Evolutionary conservation across 2,113 vertebrate genomes (phyloP).

Genomic region (Hyperopisus bebe): DNA sequence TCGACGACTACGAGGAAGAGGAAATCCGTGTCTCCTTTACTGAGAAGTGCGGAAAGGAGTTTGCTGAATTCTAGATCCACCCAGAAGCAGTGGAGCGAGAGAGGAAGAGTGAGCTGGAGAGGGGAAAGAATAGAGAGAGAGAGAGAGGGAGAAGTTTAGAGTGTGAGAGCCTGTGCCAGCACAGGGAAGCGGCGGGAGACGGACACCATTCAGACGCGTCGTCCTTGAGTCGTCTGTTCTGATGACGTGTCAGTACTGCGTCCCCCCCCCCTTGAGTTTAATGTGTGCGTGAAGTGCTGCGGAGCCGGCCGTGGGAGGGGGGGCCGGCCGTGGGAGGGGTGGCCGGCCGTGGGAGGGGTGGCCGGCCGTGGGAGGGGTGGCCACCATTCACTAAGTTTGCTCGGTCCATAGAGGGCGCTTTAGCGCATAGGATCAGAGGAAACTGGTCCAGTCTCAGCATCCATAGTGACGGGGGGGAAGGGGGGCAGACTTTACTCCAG

Average conservation of each 20-base stretch:
- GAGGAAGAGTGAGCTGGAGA: slow-evolving; percentile 25
- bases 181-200: slow-evolving; percentile 35
- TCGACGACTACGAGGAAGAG: slow-evolving; percentile 89
- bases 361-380: background rate
- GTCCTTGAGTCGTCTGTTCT: slow-evolving; percentile 50
- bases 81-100: slow-evolving; percentile 28
- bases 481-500: background rate
- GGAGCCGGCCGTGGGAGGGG: background rate
- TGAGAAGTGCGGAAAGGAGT: slow-evolving; percentile 88
- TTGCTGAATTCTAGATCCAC: slow-evolving; percentile 76
- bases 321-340: background rate
- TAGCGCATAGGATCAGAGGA: background rate
- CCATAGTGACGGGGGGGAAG: background rate
- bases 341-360: background rate
- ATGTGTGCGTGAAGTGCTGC: slow-evolving; percentile 33
- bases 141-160: slow-evolving; percentile 29
- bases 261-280: background rate
- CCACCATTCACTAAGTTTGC: background rate
- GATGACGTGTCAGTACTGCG: slow-evolving; percentile 21
- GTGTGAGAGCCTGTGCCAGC: slow-evolving; percentile 50
- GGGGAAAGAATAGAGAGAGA: background rate
- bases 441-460: background rate
- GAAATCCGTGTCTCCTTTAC: slow-evolving; percentile 81
- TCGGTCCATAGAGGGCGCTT: background rate
- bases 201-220: slow-evolving; percentile 52